phyloP scores from a whole-genome alignment of 1,140 invertebrate species.

The Euwallacea similis region DNA sequence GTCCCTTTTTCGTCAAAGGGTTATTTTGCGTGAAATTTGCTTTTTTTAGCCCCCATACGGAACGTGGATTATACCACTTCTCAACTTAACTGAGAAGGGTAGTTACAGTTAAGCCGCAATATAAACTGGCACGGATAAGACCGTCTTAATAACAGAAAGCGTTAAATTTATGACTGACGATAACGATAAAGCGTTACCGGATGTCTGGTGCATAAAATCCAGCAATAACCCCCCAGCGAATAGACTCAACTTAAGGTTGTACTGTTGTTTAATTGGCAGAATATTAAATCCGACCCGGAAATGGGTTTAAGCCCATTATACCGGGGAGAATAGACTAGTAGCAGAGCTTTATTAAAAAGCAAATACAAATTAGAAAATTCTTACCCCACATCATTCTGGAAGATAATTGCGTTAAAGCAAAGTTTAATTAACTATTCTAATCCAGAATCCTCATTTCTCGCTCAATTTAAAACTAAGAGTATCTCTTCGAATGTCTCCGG shows the following conservation, averaged over 20 bases:
- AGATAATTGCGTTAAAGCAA: too few species aligned
- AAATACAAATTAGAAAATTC: not conserved
- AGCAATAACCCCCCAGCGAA: slow-evolving; percentile 18
- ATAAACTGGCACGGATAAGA: slow-evolving; percentile 13
- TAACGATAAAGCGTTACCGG: slow-evolving; percentile 17
- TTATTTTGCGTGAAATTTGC: too few species aligned
- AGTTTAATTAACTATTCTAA: too few species aligned
- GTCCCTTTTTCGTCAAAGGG: too few species aligned
- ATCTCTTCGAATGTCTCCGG: too few species aligned
- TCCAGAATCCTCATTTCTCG: too few species aligned
- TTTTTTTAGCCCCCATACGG: too few species aligned
- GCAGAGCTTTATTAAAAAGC: not conserved
- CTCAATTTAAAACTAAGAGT: too few species aligned
- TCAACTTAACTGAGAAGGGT: not conserved
- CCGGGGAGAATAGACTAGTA: not conserved
- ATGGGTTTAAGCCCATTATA: not conserved
- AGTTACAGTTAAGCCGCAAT: slow-evolving; percentile 14
- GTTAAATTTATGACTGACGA: slow-evolving; percentile 23
- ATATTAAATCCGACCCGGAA: slow-evolving; percentile 12
- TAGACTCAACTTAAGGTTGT: slow-evolving; percentile 17
- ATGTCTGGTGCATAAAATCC: slow-evolving; percentile 23
- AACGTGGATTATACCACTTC: too few species aligned
- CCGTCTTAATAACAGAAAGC: slow-evolving; percentile 14
- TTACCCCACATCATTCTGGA: not conserved
- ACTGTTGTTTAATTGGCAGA: slow-evolving; percentile 18